Conservation (phyloP, 2,113 vertebrate genomes). For the Myotis brandtii region DNA sequence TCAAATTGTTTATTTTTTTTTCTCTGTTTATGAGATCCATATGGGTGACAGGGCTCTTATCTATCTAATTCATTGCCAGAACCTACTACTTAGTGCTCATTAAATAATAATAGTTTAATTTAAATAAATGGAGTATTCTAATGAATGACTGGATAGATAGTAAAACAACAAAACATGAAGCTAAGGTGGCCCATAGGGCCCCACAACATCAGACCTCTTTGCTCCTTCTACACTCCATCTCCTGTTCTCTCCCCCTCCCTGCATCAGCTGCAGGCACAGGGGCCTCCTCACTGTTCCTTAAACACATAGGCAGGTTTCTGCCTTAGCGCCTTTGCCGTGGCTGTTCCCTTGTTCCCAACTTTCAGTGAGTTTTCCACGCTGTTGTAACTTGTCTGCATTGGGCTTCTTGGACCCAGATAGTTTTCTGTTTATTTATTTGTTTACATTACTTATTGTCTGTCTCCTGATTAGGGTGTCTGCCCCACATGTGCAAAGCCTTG, state of each 20-base stretch:
- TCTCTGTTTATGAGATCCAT: neutral
- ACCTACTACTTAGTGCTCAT: neutral
- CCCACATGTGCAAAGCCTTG: neutral
- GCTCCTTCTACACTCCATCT: neutral
- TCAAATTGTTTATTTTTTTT: neutral
- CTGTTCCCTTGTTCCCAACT: neutral
- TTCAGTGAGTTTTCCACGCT: neutral
- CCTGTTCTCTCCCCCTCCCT: neutral
- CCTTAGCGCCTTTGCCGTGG: neutral
- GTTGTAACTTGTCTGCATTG: neutral
- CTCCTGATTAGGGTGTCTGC: neutral
- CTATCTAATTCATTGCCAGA: neutral
- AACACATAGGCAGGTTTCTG: neutral
- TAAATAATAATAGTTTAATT: neutral
- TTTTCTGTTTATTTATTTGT: neutral
- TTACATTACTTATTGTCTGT: neutral
- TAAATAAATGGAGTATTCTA: neutral
- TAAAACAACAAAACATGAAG: neutral
- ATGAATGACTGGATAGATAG: neutral
- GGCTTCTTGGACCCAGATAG: neutral
- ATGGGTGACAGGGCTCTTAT: neutral
- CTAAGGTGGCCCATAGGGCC: neutral
- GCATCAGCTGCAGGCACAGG: neutral
- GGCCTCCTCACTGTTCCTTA: neutral
- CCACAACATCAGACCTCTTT: neutral